phyloP scores from a whole-genome alignment of 2,113 vertebrate species.

The Pseudopipra pipra region DNA sequence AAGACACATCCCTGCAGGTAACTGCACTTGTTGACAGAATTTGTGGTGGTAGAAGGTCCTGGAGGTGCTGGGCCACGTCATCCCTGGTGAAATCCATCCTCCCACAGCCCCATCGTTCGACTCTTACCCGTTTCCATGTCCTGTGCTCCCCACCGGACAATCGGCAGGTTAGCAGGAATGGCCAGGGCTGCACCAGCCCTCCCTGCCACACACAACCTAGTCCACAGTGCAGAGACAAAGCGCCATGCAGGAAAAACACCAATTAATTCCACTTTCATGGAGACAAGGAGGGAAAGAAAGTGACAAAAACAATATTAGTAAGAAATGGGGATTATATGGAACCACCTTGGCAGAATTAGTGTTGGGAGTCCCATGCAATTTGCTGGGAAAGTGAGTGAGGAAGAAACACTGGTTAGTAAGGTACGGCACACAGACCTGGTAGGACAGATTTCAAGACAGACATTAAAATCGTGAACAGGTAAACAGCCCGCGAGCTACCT shows the following conservation, averaged over 20 bases:
- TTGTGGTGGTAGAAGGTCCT: neutral
- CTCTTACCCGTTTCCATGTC: slow-evolving; percentile 65
- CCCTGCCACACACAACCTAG: slow-evolving; percentile 59
- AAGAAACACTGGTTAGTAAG: slow-evolving; percentile 47
- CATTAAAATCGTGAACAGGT: slow-evolving; percentile 31
- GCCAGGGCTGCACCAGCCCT: slow-evolving; percentile 52
- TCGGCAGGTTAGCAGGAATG: slow-evolving; percentile 30
- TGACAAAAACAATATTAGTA: slow-evolving; percentile 47
- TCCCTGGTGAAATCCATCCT: slow-evolving; percentile 12
- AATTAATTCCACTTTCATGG: slow-evolving; percentile 41
- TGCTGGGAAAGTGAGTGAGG: slow-evolving; percentile 30
- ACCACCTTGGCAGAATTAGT: neutral
- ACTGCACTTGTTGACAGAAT: neutral
- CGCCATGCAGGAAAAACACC: slow-evolving; percentile 51
- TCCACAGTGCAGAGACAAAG: slow-evolving; percentile 59
- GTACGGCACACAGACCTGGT: slow-evolving; percentile 9
- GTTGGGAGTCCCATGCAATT: slow-evolving; percentile 27
- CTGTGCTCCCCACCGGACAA: slow-evolving; percentile 50
- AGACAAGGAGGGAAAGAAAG: slow-evolving; percentile 43
- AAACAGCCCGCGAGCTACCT: neutral
- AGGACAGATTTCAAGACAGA: slow-evolving; percentile 46
- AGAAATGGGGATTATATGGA: slow-evolving; percentile 4
- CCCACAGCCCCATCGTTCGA: neutral
- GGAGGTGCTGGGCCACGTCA: neutral
- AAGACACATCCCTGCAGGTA: neutral